Evolutionary conservation across 2,797 vertebrate genomes (phyloP), one percentile per base, ranked within the genome.

Genomic region (Botia almorhae): DNA sequence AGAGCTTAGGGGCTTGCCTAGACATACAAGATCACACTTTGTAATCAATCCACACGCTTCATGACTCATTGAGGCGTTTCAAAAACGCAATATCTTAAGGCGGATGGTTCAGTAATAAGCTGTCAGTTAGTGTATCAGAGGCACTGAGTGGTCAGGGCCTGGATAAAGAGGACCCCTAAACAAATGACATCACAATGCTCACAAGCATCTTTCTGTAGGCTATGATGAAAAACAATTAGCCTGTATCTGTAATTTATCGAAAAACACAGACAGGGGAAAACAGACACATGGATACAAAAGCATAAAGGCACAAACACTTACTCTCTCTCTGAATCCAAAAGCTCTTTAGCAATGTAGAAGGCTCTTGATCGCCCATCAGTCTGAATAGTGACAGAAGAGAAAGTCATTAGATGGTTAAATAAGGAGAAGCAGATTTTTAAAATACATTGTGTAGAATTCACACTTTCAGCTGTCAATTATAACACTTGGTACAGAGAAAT

Each of bases 291-390:
- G 26, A 17, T n/a, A 65, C 46, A 63, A 19, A 53, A 33, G 16
- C 76, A 55, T 2, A 39, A 70, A 53, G 16, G 68, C 1, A 68
- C 50, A 55, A 78, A 86, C 79, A 95, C 97, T 98, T 91, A 99
- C 98, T 81, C 86, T 94, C 94, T 96, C 91, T 99, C 98, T 0
- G 97, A 96, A 87, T 97, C 94, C 70, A 96, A 87, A 50, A 99
- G 92, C 80, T 97, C 96, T 89, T 97, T 96, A 81, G 94, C 97
- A 14, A 99, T 91, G 80, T 95, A 93, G 84, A 95, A 94, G 16
- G 96, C 96, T 92, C 96, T 93, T 82, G 96, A 96, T 82, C 94
- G 93, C 67, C 96, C 97, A 91, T 98, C 96, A 90, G 94, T 95
- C 98, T 99, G 55, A 83, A 46, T 14, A 46, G 14, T n/a, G 79